Percentiles rank a stretch among this genome's conserved stretches.
These are phyloP conservation scores for Lepidocolaptes lacrymiger DNA, from an alignment of 2,797 vertebrate genomes.

Conservation along the genomic window DNA sequence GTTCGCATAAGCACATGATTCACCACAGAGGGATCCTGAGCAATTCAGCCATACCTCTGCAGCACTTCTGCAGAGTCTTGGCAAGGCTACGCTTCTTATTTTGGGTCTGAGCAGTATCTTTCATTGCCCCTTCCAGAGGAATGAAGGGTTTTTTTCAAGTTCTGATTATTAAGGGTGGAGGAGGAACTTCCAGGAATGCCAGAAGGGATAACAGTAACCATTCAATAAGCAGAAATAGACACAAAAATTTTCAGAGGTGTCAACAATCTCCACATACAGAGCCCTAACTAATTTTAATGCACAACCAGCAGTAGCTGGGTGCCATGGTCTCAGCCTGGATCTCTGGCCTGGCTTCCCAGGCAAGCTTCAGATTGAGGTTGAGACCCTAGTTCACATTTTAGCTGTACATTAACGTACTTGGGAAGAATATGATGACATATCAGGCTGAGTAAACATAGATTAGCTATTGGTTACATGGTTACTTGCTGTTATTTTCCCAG, in stretches of 20 bases:
- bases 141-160: not conserved
- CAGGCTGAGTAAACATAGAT: conserved; percentile 16
- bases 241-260: not conserved
- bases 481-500: conserved; percentile 39
- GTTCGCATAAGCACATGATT: not conserved
- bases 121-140: not conserved
- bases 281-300: not conserved
- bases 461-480: conserved; percentile 2
- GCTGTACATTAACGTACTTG: not conserved
- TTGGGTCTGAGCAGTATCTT: not conserved
- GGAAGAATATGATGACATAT: not conserved
- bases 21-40: not conserved
- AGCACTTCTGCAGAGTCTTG: not conserved
- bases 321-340: not conserved
- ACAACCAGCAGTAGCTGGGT: not conserved
- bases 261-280: not conserved
- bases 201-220: not conserved
- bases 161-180: not conserved
- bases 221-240: not conserved
- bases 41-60: not conserved
- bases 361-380: not conserved
- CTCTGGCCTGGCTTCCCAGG: not conserved
- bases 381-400: not conserved
- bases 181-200: not conserved
- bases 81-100: not conserved